phyloP scores from a whole-genome alignment of 2,797 vertebrate genomes.

The Phyllotis vaccarum region DNA sequence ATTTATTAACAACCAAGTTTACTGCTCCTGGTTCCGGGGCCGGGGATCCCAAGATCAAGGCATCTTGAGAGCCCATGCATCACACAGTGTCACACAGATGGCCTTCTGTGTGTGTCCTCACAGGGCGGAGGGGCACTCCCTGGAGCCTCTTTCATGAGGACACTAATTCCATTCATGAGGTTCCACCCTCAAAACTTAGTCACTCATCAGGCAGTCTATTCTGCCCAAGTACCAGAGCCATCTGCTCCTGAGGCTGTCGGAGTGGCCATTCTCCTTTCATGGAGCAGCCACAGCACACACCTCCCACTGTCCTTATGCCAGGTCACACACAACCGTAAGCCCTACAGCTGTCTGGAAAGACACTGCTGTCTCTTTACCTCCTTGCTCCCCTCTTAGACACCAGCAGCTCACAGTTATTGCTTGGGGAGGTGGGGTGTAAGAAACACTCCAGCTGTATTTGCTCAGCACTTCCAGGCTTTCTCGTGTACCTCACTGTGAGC shows the following conservation, averaged over 20 bases:
- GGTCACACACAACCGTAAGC: not conserved
- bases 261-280: not conserved
- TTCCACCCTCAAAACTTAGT: not conserved
- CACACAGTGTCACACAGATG: not conserved
- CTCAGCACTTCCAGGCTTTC: not conserved
- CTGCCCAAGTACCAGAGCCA: not conserved
- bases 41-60: not conserved
- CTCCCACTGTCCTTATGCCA: not conserved
- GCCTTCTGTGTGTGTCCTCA: not conserved
- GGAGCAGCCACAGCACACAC: not conserved
- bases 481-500: not conserved
- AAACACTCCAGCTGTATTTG: not conserved
- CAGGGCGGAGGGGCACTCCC: not conserved
- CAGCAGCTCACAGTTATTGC: not conserved
- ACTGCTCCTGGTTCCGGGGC: not conserved
- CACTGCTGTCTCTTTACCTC: not conserved
- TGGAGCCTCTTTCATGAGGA: not conserved
- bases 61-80: not conserved
- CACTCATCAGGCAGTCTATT: not conserved
- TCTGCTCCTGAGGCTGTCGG: accelerated
- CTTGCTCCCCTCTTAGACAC: not conserved
- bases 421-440: not conserved
- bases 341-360: not conserved
- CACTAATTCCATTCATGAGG: not conserved
- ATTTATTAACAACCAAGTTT: not conserved